phyloP scores from a whole-genome alignment of 2,888 invertebrate genomes.

The Polietes domitor region DNA sequence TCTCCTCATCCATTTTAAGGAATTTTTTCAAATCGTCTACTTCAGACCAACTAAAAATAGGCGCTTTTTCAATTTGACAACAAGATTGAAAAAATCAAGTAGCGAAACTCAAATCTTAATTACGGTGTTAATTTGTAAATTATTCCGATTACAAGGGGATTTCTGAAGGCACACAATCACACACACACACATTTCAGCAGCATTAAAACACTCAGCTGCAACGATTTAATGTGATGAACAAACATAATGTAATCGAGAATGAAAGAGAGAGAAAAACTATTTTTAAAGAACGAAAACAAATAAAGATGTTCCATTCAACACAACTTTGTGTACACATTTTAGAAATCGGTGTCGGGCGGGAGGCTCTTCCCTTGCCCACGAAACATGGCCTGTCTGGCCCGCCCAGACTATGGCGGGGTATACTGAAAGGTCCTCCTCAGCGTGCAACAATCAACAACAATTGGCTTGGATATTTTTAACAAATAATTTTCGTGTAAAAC shows the following conservation, averaged over 20 bases:
- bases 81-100: slow-evolving; percentile 14
- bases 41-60: slow-evolving; percentile 14
- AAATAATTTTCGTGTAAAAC: slow-evolving; percentile 23
- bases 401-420: not conserved
- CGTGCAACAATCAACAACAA: slow-evolving; percentile 11
- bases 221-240: not conserved
- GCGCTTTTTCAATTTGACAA: not conserved
- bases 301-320: not conserved
- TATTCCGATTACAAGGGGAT: slow-evolving; percentile 30
- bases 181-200: too few relatives aligned
- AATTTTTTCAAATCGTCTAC: not conserved
- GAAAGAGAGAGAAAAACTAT: not conserved
- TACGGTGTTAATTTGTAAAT: slow-evolving; percentile 58
- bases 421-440: not conserved
- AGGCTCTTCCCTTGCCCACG: not conserved
- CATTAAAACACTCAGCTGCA: not conserved
- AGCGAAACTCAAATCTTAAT: slow-evolving; percentile 35
- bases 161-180: not conserved
- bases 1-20: not conserved
- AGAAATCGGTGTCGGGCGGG: slow-evolving; percentile 20
- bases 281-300: slow-evolving; percentile 1
- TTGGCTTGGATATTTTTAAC: slow-evolving; percentile 29
- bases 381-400: not conserved
- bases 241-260: not conserved
- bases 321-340: slow-evolving; percentile 6